Evolutionary conservation across 2,888 invertebrate species (phyloP).

Genomic region (Meteorus cinctellus): DNA sequence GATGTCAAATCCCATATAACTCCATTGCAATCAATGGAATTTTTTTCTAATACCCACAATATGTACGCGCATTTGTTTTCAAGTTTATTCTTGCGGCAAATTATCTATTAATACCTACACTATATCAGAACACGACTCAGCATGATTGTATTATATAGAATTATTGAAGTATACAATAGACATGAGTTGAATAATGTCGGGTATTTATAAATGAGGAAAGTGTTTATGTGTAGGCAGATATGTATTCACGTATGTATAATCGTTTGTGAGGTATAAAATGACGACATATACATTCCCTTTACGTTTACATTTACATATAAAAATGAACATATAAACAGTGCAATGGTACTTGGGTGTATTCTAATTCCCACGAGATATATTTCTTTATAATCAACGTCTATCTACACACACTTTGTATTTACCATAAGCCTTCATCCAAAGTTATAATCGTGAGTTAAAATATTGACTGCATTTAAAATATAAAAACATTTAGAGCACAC

Average conservation of each 20-base stretch:
- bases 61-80: background rate
- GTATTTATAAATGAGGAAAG: conserved; percentile 20
- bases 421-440: conserved; percentile 26
- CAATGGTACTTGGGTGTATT: conserved; percentile 31
- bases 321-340: background rate
- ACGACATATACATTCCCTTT: conserved; percentile 37
- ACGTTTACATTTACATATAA: background rate
- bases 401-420: background rate
- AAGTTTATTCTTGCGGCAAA: background rate
- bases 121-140: background rate
- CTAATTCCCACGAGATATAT: conserved; percentile 41
- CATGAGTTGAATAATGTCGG: conserved; percentile 10
- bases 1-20: too few species aligned
- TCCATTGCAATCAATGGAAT: too few species aligned
- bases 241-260: conserved; percentile 21
- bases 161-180: conserved; percentile 37
- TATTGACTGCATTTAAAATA: background rate
- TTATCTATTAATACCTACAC: conserved; percentile 10
- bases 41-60: background rate
- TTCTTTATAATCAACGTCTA: conserved; percentile 14
- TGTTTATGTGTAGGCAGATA: conserved; percentile 19
- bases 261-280: conserved; percentile 33
- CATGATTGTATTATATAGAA: conserved; percentile 37
- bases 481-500: conserved; percentile 5
- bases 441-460: conserved; percentile 19